Base-by-base conservation (phyloP, 2,888 invertebrate genomes). In the Malthinus flaveolus region DNA sequence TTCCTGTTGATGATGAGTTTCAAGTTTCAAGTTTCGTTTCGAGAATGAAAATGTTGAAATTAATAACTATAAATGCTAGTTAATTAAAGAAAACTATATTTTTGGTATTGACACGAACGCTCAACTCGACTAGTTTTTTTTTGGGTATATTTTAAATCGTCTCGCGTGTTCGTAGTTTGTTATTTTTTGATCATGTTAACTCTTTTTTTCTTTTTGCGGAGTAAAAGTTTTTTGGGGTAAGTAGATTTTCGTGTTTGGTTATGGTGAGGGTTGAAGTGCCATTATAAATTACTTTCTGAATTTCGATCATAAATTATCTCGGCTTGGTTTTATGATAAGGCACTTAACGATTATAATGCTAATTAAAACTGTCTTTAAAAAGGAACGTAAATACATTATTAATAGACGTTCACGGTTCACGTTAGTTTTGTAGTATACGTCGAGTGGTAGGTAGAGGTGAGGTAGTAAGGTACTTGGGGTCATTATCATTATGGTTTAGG, bases 171-270 rank as follows among this genome's bases (percentile, higher is more conserved):
- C n/a, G n/a, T 39, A 42, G 10, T 42, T 42, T 42, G 39, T 42
- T 42, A 42, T 42, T 42, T 42, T 42, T 42, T 13, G 37, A 42
- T 13, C 15, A 42, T 42, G 39, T 15, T 42, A 15, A 42, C 13
- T 42, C 13, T 42, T 42, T 42, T 42, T 37, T 5, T 23, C 5
- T 23, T 23, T 23, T n/a, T n/a, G n/a, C n/a, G 5, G 23, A 49
- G 37, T 36, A 50, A 50, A 55, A 54, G 37, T 32, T 37, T 23
- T 42, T 5, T 2, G 23, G 23, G 23, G 23, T 55, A 46, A 55
- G 55, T 48, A 48, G 48, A 49, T 49, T 55, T 48, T 55, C 55
- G 12, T 55, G 55, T 55, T 31, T 31, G 11, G 39, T 34, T 42
- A 39, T 12, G 39, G 39, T 12, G 23, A 42, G 39, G 39, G 39